These are phyloP conservation scores for Steromphala cineraria DNA, from an alignment of 2,888 invertebrate genomes.

Conservation along the genomic window DNA sequence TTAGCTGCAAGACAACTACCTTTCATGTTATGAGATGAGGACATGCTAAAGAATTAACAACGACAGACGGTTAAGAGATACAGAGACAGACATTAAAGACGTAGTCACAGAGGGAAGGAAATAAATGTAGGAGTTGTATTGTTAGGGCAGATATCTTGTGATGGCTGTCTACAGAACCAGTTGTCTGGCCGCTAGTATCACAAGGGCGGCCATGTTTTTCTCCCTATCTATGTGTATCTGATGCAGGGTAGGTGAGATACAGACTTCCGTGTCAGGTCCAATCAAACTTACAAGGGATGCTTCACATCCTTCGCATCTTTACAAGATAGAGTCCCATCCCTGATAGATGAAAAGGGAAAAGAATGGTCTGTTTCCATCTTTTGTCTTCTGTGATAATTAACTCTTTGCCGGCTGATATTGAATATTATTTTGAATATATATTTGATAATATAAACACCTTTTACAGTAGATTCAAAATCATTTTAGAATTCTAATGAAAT, in stretches of 20 bases:
- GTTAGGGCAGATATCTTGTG: background rate
- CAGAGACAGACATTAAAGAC: background rate
- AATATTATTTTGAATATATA: too few relatives aligned
- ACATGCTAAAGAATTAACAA: too few relatives aligned
- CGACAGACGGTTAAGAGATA: background rate
- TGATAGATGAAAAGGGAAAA: background rate
- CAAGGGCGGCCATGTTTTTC: conserved; percentile 11
- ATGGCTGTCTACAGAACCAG: conserved; percentile 6
- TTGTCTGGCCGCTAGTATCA: conserved; percentile 4
- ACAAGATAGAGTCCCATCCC: background rate
- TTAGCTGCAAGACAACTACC: too few relatives aligned
- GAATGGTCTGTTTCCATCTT: background rate
- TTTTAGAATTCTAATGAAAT: too few relatives aligned
- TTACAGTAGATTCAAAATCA: too few relatives aligned
- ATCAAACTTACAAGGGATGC: conserved; percentile 9
- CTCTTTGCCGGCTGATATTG: too few relatives aligned
- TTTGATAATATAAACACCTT: too few relatives aligned
- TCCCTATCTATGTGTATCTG: background rate
- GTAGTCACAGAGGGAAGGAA: background rate
- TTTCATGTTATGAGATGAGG: too few relatives aligned
- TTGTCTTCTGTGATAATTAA: background rate
- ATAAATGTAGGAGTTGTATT: background rate
- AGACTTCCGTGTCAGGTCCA: background rate
- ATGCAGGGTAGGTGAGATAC: background rate
- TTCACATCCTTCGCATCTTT: conserved; percentile 1